A percentile compares a stretch with the other conserved stretches of the same genome.
Evolutionary conservation across 2,113 vertebrate genomes (phyloP).

Genomic region (Gallinago media): DNA sequence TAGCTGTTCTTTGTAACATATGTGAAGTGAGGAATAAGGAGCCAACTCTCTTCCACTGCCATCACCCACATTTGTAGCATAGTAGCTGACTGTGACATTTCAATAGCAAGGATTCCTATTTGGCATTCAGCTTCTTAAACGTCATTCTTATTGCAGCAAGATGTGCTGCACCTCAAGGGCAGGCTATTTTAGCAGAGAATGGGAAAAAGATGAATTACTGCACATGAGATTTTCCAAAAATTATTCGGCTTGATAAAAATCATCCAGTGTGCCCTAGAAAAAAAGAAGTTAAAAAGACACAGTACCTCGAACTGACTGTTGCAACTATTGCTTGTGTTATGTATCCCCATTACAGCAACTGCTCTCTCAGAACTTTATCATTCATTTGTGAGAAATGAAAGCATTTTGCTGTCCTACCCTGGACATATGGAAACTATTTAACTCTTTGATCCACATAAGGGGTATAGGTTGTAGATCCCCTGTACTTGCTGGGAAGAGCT

Average conservation of each 20-base stretch:
- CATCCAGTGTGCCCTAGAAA: not conserved
- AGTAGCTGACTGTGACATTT: conserved; percentile 15
- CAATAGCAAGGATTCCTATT: not conserved
- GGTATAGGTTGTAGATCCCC: not conserved
- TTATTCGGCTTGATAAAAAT: not conserved
- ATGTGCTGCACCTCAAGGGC: not conserved
- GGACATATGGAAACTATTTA: not conserved
- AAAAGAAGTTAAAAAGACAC: not conserved
- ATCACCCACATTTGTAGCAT: not conserved
- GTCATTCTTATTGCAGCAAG: not conserved
- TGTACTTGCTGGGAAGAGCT: not conserved
- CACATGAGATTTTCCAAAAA: not conserved
- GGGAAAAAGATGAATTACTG: not conserved
- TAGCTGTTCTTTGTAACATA: not conserved
- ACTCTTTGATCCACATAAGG: not conserved
- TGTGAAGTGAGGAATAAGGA: not conserved
- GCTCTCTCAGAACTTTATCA: not conserved
- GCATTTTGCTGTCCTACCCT: not conserved
- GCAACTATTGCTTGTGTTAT: not conserved
- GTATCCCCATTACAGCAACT: not conserved
- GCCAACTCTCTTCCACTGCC: not conserved
- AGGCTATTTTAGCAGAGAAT: not conserved
- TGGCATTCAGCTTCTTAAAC: not conserved
- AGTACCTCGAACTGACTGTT: rapidly evolving
- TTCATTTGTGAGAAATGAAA: not conserved